These are phyloP conservation scores for Neomonachus schauinslandi DNA, from an alignment of 2,113 vertebrate genomes.

Conservation along the genomic window DNA sequence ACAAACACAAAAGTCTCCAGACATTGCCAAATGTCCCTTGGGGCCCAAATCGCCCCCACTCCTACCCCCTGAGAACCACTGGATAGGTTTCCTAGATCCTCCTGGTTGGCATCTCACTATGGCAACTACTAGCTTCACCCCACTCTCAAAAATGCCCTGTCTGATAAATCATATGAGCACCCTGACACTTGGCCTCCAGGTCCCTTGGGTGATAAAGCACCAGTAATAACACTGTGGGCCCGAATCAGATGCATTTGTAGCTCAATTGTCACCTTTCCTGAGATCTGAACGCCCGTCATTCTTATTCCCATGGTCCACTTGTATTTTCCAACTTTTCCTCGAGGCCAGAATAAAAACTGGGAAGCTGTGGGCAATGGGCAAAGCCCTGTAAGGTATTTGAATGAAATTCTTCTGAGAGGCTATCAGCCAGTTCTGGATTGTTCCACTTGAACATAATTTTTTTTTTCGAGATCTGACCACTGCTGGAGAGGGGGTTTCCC, in stretches of 20 bases:
- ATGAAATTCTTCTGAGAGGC: not conserved
- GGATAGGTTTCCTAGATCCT: not conserved
- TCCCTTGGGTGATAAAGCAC: not conserved
- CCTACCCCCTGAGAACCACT: not conserved
- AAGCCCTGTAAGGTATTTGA: fast-evolving
- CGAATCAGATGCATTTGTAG: fast-evolving
- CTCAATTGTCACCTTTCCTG: not conserved
- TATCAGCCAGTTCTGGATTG: not conserved
- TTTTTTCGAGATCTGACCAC: not conserved
- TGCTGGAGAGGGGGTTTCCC: not conserved
- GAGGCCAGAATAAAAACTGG: not conserved
- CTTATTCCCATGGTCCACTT: not conserved
- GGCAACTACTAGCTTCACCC: not conserved
- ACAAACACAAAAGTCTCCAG: not conserved
- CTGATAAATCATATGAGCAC: fast-evolving
- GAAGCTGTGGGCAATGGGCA: not conserved
- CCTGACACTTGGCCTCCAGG: not conserved
- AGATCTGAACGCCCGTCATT: not conserved
- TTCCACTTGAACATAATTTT: not conserved
- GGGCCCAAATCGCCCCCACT: not conserved
- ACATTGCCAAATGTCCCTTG: not conserved
- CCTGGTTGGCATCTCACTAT: fast-evolving
- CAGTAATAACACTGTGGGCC: fast-evolving
- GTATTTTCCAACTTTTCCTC: not conserved
- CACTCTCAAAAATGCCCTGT: not conserved